Evolutionary conservation across 2,888 invertebrate genomes (phyloP), one percentile per base, ranked within the genome.

Genomic region (Cyclophora albipunctata): DNA sequence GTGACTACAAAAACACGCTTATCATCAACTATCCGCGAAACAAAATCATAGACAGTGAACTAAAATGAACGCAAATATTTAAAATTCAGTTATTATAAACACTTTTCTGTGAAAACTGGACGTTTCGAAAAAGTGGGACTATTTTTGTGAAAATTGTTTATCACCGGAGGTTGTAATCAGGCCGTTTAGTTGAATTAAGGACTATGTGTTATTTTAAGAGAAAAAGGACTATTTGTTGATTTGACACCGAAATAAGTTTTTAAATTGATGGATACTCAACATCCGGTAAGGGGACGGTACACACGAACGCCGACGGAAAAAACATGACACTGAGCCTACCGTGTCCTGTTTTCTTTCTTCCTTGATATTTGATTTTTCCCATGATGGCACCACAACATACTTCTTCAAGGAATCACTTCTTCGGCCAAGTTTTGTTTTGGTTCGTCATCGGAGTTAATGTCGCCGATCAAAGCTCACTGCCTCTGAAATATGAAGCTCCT

Each of bases 401-500:
- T 67, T 73, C 73, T 69, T 70, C 73, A 67, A 80, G 71, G 64
- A 81, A 75, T 56, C 72, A 72, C 67, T 66, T 83, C 65, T 73
- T 76, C 55, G 67, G 73, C 65, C 82, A 83, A 71, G 78, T 87
- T 56, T 60, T 85, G 59, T 75, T 87, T 75, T 85, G 83, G 82
- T 78, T 88, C 60, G 63, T 85, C 49, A 67, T 88, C 49, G 84
- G 84, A 59, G 67, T 88, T 34, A 82, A 84, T 61, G 81, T 88
- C 49, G 86, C 88, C 45, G 86, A 87, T 69, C 88, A 87, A 63
- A 88, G 87, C 64, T 84, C 87, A 48, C 64, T 87, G 55, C 88
- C 89, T 49, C 69, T 89, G 56, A 86, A 89, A 64, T 95, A 95
- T 81, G 95, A 95, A 81, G 94, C 95, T 58, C 96, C 96, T 52